Conservation (phyloP, 1,140 invertebrate species). For the Phenacoccus solenopsis region DNA sequence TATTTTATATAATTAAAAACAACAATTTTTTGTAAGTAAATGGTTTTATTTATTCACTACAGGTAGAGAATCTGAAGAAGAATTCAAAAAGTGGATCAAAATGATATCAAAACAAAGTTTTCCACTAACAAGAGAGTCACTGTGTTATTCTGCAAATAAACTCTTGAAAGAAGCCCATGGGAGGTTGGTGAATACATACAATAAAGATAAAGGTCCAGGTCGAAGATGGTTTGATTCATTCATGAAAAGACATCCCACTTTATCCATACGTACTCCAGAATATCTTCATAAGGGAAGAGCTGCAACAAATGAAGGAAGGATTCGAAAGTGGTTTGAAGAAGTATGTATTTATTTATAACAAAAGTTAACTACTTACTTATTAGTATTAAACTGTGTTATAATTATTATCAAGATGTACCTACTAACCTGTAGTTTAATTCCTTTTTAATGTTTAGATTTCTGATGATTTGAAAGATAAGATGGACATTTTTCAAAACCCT, state of each 20-base stretch:
- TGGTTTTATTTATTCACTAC: not conserved
- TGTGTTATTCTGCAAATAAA: not conserved
- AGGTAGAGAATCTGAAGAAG: not conserved
- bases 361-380: no score
- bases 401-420: no score
- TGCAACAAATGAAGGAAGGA: not conserved
- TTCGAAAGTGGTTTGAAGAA: slow-evolving; percentile 12
- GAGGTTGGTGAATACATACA: not conserved
- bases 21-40: no score
- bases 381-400: no score
- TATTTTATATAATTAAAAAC: no score
- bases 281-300: slow-evolving; percentile 6
- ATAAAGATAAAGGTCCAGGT: slow-evolving; percentile 19
- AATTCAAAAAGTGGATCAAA: not conserved
- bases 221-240: slow-evolving; percentile 24
- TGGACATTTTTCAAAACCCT: not conserved
- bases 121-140: slow-evolving; percentile 3
- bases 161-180: not conserved
- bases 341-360: not conserved
- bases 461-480: no score
- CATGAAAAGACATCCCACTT: slow-evolving; percentile 27
- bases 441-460: no score
- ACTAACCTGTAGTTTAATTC: no score
- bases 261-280: slow-evolving; percentile 19
- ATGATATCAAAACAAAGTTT: not conserved